Conservation (phyloP, 2,888 invertebrate species). For the Troilus luridus region DNA sequence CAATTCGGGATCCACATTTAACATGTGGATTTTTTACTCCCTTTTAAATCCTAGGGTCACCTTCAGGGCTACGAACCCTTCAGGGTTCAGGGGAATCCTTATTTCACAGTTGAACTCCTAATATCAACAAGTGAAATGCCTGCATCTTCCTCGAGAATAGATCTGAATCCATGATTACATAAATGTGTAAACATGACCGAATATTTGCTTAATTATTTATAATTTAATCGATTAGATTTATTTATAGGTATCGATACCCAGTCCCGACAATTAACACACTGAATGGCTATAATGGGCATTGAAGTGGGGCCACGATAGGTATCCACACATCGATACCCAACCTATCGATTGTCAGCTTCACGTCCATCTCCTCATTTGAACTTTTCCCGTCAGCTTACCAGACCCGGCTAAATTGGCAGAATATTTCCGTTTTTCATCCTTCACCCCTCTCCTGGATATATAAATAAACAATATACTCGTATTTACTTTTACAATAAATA, state of each 20-base stretch:
- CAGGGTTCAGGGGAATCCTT: neutral
- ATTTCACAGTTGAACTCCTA: neutral
- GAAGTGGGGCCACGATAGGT: neutral
- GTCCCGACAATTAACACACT: neutral
- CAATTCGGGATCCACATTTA: too few relatives aligned
- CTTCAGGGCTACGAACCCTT: too few relatives aligned
- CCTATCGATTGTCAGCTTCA: neutral
- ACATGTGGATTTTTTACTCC: too few relatives aligned
- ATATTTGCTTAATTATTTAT: neutral
- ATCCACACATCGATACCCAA: neutral
- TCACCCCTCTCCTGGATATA: neutral
- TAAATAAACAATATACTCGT: neutral
- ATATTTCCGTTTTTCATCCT: neutral
- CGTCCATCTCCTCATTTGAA: neutral
- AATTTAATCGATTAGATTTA: neutral
- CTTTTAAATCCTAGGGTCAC: too few relatives aligned
- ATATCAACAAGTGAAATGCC: neutral
- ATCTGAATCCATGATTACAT: constrained; percentile 21
- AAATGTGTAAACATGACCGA: neutral
- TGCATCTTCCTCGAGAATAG: neutral
- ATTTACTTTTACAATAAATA: neutral
- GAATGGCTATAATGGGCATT: neutral
- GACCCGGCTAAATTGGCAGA: neutral
- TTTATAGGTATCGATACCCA: neutral
- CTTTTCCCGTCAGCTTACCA: neutral